Evolutionary conservation across 2,797 vertebrate genomes (phyloP).

Genomic region (Muraenolepis orangiensis): DNA sequence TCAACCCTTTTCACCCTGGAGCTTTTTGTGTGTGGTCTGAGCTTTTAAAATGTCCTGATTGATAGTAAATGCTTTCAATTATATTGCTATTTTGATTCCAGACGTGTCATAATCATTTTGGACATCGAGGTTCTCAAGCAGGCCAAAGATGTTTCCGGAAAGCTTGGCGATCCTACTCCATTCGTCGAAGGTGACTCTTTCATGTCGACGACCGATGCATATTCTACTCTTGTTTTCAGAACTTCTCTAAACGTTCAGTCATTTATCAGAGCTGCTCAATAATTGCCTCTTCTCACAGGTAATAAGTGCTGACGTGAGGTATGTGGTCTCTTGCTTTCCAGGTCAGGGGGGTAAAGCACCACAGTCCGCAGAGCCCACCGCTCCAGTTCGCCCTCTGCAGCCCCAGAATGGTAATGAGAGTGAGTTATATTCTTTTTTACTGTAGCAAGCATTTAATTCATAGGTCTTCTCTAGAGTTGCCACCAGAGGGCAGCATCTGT

Average conservation of each 20-base stretch:
- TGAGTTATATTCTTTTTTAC: constrained; percentile 26
- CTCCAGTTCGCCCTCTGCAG: constrained; percentile 56
- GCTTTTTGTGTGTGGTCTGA: too few relatives aligned
- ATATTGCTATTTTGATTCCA: constrained; percentile 40
- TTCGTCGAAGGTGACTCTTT: constrained; percentile 83
- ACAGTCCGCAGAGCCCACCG: constrained; percentile 40
- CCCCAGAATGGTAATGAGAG: constrained; percentile 65
- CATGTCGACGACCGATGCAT: neutral
- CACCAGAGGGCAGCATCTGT: constrained; percentile 65
- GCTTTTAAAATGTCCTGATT: neutral
- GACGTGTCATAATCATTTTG: constrained; percentile 91
- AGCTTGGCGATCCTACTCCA: constrained; percentile 86
- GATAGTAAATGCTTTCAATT: neutral
- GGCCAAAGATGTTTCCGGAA: constrained; percentile 75
- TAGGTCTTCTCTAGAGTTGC: neutral
- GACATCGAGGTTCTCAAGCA: constrained; percentile 84
- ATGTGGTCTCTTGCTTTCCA: constrained; percentile 30
- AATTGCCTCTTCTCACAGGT: neutral
- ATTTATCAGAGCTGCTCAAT: neutral
- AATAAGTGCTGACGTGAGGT: neutral
- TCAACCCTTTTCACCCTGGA: too few relatives aligned
- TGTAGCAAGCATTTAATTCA: neutral
- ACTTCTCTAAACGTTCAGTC: too few relatives aligned
- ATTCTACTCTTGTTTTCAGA: neutral
- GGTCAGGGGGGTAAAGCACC: constrained; percentile 64